Evolutionary conservation across 2,888 invertebrate species (phyloP), one percentile per base, ranked within the genome.

Genomic region (Agrotis clavis): DNA sequence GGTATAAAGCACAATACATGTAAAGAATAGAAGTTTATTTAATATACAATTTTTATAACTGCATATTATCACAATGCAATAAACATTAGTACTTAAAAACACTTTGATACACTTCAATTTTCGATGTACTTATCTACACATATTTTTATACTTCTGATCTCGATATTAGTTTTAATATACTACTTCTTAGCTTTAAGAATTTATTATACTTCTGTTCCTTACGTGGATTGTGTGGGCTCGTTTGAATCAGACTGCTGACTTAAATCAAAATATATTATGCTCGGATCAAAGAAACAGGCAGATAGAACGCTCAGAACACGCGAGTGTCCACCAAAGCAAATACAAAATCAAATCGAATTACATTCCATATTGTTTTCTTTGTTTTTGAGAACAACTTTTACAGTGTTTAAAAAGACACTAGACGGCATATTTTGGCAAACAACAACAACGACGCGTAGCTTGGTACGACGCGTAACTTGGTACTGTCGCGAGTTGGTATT

Each of bases 81-180:
- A 54, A 25, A 68, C 16, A 9, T 18, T 62, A 68, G 71, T 75
- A 65, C 62, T 71, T 71, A 64, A 80, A 41, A 18, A 57, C 51
- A 73, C 72, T 68, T 67, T 71, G 67, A 76, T 67, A 79, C 70
- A 79, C 75, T 57, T 64, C 19, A 47, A 59, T 57, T 72, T 67
- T 78, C 67, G 47, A 77, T 67, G 72, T 76, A 63, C 61, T 71
- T 74, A 78, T n/a, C 56, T 61, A 73, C 73, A 69, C 80, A 69
- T 69, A 73, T 69, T 73, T 79, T 77, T 65, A 75, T 65, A 70
- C 21, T 70, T 71, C 69, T 67, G 71, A 81, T 79, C 81, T 81
- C 81, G 68, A 64, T 59, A 66, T 53, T 78, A 81, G 71, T 67
- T 78, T 78, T 81, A 78, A 59, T 78, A 51, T 25, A 64, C 30